Evolutionary conservation across 2,797 vertebrate genomes (phyloP), one percentile per base, ranked within the genome.

Genomic region (Chlorospingus semifuscus): DNA sequence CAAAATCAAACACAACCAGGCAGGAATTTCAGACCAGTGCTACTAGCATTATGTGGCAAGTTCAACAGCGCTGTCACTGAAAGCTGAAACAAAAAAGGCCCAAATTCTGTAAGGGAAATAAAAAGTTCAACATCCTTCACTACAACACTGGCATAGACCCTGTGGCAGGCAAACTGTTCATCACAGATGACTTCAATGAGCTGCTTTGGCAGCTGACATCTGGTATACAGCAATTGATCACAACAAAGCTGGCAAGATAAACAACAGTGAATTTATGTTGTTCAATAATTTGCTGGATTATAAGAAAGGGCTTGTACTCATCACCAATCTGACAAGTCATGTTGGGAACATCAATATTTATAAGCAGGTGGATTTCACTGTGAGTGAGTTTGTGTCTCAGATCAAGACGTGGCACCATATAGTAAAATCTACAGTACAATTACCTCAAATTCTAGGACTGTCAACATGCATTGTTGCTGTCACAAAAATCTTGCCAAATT

Each of bases 321-420:
- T 94, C 92, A 87, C 83, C 93, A 92, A 21, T 68, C 69, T 96
- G 93, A 96, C 94, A 97, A 95, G 78, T 93, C 90, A 59, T 95
- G 69, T 93, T 93, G 93, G 42, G 93, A 94, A 76, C 76, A 97
- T 96, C 94, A 95, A 96, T 97, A 96, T 96, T 97, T 96, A 95
- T 95, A 94, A 96, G 91, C 87, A 95, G 78, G 91, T 93, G 59
- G 79, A 88, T 92, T 96, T 95, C 94, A 69, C 76, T 90, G 76
- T 59, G 65, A 92, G 84, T 88, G 87, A 95, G 91, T 96, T 90
- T 72, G 69, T 87, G 94, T 87, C 82, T 96, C 89, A 91, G 83
- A 90, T 89, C 17, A 3, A 94, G 89, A 95, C 93, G 91, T 83
- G 87, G 87, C 82, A 93, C 94, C 82, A 91, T 87, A 91, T 17